Conservation (phyloP, 2,888 invertebrate genomes). For the Diarsia brunnea region DNA sequence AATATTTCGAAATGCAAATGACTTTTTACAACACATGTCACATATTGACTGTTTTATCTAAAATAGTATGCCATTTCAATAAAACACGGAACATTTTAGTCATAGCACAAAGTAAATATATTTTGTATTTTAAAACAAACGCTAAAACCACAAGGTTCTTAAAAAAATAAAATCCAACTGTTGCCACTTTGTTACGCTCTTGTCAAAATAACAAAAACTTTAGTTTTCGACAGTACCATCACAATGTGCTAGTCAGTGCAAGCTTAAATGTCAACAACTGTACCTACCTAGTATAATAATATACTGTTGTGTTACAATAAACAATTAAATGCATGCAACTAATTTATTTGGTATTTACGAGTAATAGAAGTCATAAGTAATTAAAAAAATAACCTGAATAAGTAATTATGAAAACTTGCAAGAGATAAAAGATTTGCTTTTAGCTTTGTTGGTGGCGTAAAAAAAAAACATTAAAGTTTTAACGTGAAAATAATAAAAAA, state of each 20-base stretch:
- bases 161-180: conserved; percentile 5
- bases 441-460: too few relatives aligned
- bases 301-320: neutral
- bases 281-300: too few relatives aligned
- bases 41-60: neutral
- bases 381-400: neutral
- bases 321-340: neutral
- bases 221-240: conserved; percentile 31
- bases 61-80: neutral
- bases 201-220: conserved; percentile 31
- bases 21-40: neutral
- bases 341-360: neutral
- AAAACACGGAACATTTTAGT: conserved; percentile 1
- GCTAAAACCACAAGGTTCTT: neutral
- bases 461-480: too few relatives aligned
- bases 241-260: conserved; percentile 20
- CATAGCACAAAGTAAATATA: neutral
- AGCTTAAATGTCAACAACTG: conserved; percentile 51
- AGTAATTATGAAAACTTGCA: too few relatives aligned
- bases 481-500: too few relatives aligned
- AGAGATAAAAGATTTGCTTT: too few relatives aligned
- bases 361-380: neutral
- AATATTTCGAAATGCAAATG: neutral
- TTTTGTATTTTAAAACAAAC: conserved; percentile 8
- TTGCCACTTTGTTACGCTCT: neutral